Evolutionary conservation across 1,140 invertebrate genomes (phyloP), one percentile per base, ranked within the genome.

Genomic region (Adelges cooleyi): DNA sequence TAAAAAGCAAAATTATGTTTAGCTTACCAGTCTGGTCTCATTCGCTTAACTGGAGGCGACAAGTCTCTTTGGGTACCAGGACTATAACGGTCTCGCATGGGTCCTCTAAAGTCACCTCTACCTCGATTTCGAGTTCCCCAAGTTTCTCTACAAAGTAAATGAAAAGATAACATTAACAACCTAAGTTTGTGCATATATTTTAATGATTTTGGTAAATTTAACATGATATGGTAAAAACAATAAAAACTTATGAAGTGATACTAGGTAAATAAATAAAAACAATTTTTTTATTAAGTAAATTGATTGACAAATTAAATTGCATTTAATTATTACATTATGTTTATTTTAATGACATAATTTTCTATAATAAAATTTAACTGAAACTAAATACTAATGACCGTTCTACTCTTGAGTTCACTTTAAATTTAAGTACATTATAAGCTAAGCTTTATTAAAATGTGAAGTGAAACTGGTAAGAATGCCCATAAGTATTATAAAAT

Each of bases 21-120:
- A 20, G 66, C 69, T 70, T 71, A 78, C 86, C 86, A 90, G 42
- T 91, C 88, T 9, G 81, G 77, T 25, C 89, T 77, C 74, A 92
- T 85, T 66, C 89, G 76, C 72, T 93, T 93, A 69, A 85, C 80
- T 1, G 87, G 85, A 4, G 88, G 89, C 38, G 77, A 79, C 71
- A 82, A 77, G 67, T 90, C 86, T 71, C 90, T 85, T 59, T 52
- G 29, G 3, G 85, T 81, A 40, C 84, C 75, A 0, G 82, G 81
- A 65, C 87, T 90, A 70, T 90, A 90, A 4, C 89, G 46, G 29
- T 72, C 71, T 74, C 51, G 80, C 76, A 20, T 79, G 68, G 67
- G 75, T 71, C 56, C 77, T 65, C 71, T 67, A 53, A 69, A 72
- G 20, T 72, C 75, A 36, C 77, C 81, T 54, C 77, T 81, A 53